A percentile compares a stretch with the other conserved stretches of the same genome.
Conservation (phyloP, 2,888 invertebrate species). For the Crocallis elinguaria region DNA sequence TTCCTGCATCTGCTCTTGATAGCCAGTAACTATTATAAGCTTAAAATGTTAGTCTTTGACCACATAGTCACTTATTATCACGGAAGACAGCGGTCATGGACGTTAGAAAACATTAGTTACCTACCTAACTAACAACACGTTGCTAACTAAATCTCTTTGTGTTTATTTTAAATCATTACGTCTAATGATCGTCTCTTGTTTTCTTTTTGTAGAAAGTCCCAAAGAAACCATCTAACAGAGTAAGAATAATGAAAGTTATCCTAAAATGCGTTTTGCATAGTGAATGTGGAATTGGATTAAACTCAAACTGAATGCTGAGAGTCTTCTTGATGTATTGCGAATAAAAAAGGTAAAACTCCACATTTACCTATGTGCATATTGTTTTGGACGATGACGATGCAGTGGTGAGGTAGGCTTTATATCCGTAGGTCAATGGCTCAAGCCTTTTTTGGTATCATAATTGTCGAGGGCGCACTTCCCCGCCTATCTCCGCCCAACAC, state of each 20-base stretch:
- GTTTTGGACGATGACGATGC: too few relatives aligned
- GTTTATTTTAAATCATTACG: constrained; percentile 14
- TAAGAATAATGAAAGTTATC: constrained; percentile 21
- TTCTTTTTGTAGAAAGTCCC: constrained; percentile 24
- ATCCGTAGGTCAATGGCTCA: too few relatives aligned
- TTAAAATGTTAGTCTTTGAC: too few relatives aligned
- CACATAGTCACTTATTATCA: too few relatives aligned
- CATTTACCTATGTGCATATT: too few relatives aligned
- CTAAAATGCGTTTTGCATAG: constrained; percentile 18
- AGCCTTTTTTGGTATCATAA: too few relatives aligned
- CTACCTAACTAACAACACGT: background rate
- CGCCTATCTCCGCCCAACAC: too few relatives aligned
- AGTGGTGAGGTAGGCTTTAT: too few relatives aligned
- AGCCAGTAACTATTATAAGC: too few relatives aligned
- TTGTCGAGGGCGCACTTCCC: too few relatives aligned
- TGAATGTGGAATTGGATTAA: constrained; percentile 23
- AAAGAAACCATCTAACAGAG: constrained; percentile 5
- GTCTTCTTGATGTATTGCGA: background rate
- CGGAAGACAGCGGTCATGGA: too few relatives aligned
- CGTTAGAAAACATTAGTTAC: background rate
- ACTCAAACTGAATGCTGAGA: background rate
- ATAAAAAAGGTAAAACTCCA: background rate
- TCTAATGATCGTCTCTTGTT: constrained; percentile 1
- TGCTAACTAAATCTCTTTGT: background rate
- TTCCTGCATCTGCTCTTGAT: too few relatives aligned